Conservation (phyloP, 2,113 vertebrate genomes). For the Atrichornis clamosus region DNA sequence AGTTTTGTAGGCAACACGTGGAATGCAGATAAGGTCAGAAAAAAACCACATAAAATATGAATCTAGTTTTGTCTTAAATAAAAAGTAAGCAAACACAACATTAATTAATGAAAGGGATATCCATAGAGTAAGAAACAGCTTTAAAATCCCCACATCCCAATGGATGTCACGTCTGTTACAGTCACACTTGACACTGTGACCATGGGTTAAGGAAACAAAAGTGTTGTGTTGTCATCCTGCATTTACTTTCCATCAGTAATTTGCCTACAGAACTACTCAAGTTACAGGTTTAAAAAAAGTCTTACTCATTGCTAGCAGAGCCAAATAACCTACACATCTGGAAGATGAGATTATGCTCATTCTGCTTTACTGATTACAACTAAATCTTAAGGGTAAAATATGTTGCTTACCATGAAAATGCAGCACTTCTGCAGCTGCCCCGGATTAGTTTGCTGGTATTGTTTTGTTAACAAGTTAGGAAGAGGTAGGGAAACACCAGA, state of each 20-base stretch:
- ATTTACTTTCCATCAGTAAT: not conserved
- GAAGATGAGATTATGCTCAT: not conserved
- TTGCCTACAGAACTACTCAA: not conserved
- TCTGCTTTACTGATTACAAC: not conserved
- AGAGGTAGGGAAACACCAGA: not conserved
- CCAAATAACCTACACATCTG: not conserved
- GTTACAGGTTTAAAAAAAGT: not conserved
- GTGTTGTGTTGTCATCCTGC: not conserved
- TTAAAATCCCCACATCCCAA: not conserved
- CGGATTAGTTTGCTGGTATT: not conserved
- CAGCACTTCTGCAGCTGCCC: not conserved
- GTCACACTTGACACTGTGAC: not conserved
- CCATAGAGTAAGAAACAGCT: not conserved
- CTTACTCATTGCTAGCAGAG: not conserved
- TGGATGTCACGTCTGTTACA: not conserved
- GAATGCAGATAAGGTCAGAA: slow-evolving; percentile 1
- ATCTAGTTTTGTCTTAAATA: not conserved
- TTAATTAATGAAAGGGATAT: not conserved
- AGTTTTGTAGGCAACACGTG: not conserved
- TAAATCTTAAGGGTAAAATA: not conserved
- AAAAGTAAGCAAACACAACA: not conserved
- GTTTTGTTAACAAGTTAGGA: slow-evolving; percentile 26
- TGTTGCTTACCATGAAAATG: not conserved
- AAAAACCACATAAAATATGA: not conserved
- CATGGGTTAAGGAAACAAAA: not conserved